Base-by-base conservation (phyloP, 2,888 invertebrate genomes). In the Amaurobius ferox region DNA sequence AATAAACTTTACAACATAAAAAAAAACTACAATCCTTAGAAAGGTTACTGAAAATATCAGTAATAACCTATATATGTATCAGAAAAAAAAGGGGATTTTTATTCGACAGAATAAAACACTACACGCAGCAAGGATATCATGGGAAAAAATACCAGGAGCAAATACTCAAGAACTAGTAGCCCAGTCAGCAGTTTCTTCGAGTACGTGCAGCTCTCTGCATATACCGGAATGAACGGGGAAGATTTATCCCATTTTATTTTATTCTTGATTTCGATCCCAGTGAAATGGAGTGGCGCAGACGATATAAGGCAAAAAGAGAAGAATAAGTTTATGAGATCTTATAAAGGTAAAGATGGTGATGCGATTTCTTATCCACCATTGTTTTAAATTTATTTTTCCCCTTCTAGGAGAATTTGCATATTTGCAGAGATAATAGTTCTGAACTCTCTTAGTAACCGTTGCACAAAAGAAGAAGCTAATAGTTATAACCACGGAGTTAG, bases 261-360 rank as follows among this genome's bases (percentile, higher is more conserved):
- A 7, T 35, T 44, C 44, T 44, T 5, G 9, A 44, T 16, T 44
- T 44, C 44, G 44, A 44, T 44, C 44, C 11, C 2, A 2, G 44
- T 44, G 44, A 44, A 44, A 44, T 44, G 44, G 44, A 44, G 44
- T 44, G 44, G 9, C 16, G 44, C 44, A 44, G 44, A 44, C 44
- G 44, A 44, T 44, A 44, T 2, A n/a, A 44, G 16, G 16, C 2
- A n/a, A 16, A 44, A 5, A n/a, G 44, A 5, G 16, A 44, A 11
- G 44, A 44, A 44, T 44, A 44, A 44, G 44, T 44, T 44, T 44
- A 44, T 44, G 16, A 2, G 35, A 35, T 11, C 35, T 6, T 35
- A 35, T 35, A 35, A 35, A 35, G 35, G 35, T 35, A 35, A 11
- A 11, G 6, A 35, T 11, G 35, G 6, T 7, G 11, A 35, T 35